Conservation (phyloP, 2,888 invertebrate species). For the Abscondita cerata region DNA sequence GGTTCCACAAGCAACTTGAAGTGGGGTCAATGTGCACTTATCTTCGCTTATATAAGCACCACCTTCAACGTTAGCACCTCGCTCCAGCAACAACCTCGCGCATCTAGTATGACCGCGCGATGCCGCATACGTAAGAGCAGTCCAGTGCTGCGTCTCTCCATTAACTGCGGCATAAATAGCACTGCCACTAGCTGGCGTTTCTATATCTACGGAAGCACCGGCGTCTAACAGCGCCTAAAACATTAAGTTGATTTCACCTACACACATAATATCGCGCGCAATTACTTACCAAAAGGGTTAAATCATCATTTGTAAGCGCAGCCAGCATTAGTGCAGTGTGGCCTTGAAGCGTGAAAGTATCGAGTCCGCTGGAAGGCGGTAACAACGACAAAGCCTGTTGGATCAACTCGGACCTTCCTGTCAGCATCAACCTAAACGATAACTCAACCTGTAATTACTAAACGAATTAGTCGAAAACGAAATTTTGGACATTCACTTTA, state of each 20-base stretch:
- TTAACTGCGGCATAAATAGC: conserved; percentile 64
- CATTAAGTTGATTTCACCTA: neutral
- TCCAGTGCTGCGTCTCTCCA: conserved; percentile 82
- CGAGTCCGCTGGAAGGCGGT: conserved; percentile 73
- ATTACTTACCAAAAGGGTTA: conserved; percentile 66
- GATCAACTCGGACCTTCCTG: conserved; percentile 81
- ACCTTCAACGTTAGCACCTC: conserved; percentile 86
- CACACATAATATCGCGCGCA: neutral
- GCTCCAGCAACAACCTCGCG: conserved; percentile 72
- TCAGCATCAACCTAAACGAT: conserved; percentile 81
- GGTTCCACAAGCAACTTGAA: conserved; percentile 85
- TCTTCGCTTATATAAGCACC: conserved; percentile 84
- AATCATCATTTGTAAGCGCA: conserved; percentile 79
- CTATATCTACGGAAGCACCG: conserved; percentile 83
- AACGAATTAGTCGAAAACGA: neutral
- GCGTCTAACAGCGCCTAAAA: conserved; percentile 65
- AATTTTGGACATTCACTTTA: conserved; percentile 42
- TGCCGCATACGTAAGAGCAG: conserved; percentile 85
- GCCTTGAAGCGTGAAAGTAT: conserved; percentile 80
- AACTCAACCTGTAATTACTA: conserved; percentile 63
- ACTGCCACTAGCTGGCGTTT: conserved; percentile 69
- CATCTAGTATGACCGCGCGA: conserved; percentile 64
- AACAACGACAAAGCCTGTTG: conserved; percentile 78
- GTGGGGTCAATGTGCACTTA: conserved; percentile 84
- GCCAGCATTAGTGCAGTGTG: conserved; percentile 86